These are phyloP conservation scores for Oncorhynchus tshawytscha DNA, from an alignment of 2,113 vertebrate species.

Conservation along the genomic window DNA sequence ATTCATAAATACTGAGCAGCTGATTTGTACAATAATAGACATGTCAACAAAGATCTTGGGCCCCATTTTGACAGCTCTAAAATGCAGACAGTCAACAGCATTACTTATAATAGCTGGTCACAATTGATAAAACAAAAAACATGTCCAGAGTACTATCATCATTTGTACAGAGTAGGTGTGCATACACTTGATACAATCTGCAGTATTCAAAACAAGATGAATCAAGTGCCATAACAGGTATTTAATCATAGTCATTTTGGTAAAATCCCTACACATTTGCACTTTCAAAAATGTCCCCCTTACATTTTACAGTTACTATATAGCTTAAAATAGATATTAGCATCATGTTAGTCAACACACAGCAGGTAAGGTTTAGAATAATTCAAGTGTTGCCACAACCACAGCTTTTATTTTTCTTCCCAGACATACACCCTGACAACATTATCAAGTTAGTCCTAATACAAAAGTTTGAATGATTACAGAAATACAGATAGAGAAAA, in stretches of 20 bases:
- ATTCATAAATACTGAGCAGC: slow-evolving; percentile 64
- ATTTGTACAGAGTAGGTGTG: not conserved
- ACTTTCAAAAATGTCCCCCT: not conserved
- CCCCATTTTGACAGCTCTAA: not conserved
- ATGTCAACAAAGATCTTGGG: not conserved
- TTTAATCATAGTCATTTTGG: not conserved
- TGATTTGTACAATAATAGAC: slow-evolving; percentile 26
- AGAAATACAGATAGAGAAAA: not conserved
- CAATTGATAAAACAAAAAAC: not conserved
- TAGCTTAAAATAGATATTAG: not conserved
- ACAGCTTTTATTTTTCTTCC: not conserved
- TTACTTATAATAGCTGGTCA: not conserved
- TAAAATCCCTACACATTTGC: not conserved
- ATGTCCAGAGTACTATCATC: not conserved
- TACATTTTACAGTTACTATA: not conserved
- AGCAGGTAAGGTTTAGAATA: not conserved
- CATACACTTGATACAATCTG: not conserved
- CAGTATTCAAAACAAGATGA: not conserved
- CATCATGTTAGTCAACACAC: not conserved
- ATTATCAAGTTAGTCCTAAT: not conserved
- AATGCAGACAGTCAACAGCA: not conserved
- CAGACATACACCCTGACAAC: not conserved
- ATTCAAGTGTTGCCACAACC: not conserved
- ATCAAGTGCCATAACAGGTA: not conserved
- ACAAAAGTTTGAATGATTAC: not conserved